Percentiles rank a stretch among this genome's conserved stretches.
Conservation (phyloP, 2,113 vertebrate species). For the Pipra filicauda region DNA sequence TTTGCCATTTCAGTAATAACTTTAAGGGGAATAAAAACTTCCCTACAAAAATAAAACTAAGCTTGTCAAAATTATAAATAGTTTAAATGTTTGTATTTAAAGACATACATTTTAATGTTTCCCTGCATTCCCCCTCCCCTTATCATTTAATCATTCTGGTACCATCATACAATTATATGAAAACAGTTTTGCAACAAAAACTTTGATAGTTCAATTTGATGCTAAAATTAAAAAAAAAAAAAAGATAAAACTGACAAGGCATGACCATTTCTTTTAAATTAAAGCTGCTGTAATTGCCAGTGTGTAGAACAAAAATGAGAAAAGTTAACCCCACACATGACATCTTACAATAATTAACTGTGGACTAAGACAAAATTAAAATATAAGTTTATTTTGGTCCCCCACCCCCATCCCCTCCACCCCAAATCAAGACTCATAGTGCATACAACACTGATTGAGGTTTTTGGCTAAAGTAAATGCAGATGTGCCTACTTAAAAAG, state of each 20-base stretch:
- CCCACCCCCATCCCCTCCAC: constrained; percentile 12
- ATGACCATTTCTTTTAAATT: constrained; percentile 25
- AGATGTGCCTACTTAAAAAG: constrained; percentile 57
- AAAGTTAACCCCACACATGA: background rate
- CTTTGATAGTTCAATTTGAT: constrained; percentile 51
- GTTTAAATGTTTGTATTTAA: constrained; percentile 65
- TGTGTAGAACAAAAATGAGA: constrained; percentile 34
- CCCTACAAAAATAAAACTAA: constrained; percentile 80
- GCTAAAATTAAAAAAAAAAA: background rate
- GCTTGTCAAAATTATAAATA: constrained; percentile 82
- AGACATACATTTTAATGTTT: constrained; percentile 66
- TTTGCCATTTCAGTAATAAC: constrained; percentile 75
- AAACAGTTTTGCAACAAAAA: constrained; percentile 53
- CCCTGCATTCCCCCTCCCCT: background rate
- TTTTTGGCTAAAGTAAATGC: constrained; percentile 47
- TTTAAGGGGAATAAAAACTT: constrained; percentile 71
- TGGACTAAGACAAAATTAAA: constrained; percentile 48
- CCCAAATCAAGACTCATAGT: constrained; percentile 65
- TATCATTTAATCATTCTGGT: constrained; percentile 61
- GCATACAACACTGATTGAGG: constrained; percentile 57
- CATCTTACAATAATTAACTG: constrained; percentile 6
- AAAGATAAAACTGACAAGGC: background rate
- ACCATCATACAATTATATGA: constrained; percentile 69
- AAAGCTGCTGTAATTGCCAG: constrained; percentile 58
- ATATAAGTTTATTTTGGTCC: constrained; percentile 52